Percentiles rank a stretch among this genome's conserved stretches.
Conservation (phyloP, 1,140 invertebrate species). For the Tribolium madens region DNA sequence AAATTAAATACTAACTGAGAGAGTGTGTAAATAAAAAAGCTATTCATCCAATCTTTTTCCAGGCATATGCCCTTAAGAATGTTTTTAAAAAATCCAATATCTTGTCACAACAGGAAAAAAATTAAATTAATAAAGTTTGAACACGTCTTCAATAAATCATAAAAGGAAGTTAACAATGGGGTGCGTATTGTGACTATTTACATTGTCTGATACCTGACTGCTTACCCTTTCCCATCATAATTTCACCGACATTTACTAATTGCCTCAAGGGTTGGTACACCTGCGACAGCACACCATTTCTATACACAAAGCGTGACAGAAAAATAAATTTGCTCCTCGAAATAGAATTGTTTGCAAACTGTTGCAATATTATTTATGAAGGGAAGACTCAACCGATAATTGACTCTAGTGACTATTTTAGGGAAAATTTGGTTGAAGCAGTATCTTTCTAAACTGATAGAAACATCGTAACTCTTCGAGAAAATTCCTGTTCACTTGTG, state of each 20-base stretch:
- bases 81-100: constrained; percentile 5
- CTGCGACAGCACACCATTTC: constrained; percentile 11
- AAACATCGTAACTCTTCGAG: too few species aligned
- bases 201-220: constrained; percentile 15
- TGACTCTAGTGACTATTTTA: too few species aligned
- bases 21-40: neutral
- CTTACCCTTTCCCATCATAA: constrained; percentile 23
- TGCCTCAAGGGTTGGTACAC: constrained; percentile 16
- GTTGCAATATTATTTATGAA: neutral
- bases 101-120: neutral
- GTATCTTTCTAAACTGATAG: too few species aligned
- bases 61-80: neutral
- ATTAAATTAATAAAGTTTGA: constrained; percentile 15
- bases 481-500: too few species aligned
- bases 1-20: constrained; percentile 4
- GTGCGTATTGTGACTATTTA: constrained; percentile 13
- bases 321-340: constrained; percentile 17
- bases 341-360: neutral
- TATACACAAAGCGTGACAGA: neutral
- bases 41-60: neutral
- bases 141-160: constrained; percentile 4
- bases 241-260: constrained; percentile 27
- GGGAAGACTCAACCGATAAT: neutral
- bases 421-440: too few species aligned
- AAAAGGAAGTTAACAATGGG: neutral